Conservation (phyloP, 1,140 invertebrate species). For the Cepaea nemoralis region DNA sequence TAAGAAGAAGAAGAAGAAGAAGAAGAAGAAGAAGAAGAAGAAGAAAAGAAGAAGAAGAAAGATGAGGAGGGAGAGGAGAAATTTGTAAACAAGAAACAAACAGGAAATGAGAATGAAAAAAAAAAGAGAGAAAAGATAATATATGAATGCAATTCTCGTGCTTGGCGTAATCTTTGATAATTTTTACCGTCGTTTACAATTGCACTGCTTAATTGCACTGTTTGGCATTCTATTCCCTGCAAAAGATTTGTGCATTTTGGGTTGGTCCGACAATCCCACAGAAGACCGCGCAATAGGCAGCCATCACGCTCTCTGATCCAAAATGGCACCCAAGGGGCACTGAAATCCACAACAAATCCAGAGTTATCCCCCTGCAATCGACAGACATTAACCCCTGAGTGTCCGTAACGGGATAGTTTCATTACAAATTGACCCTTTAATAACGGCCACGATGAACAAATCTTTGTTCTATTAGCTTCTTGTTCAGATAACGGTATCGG, state of each 20-base stretch:
- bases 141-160: not conserved
- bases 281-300: not conserved
- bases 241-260: not conserved
- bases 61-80: no score
- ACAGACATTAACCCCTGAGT: conserved; percentile 33
- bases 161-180: not conserved
- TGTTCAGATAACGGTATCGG: conserved; percentile 8
- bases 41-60: no score
- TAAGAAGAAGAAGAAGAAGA: no score
- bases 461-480: conserved; percentile 32
- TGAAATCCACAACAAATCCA: conserved; percentile 16
- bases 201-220: not conserved
- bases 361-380: conserved; percentile 34
- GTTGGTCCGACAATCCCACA: conserved; percentile 3
- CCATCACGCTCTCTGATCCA: conserved; percentile 36
- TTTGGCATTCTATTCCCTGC: not conserved
- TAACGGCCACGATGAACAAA: conserved; percentile 6
- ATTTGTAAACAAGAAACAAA: not conserved
- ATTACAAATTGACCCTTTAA: conserved; percentile 37
- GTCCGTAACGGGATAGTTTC: conserved; percentile 23
- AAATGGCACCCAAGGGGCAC: conserved; percentile 27
- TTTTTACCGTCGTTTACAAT: not conserved
- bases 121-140: not conserved
- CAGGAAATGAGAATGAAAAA: not conserved
- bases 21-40: no score